Base-by-base conservation (phyloP, 2,797 vertebrate genomes). In the Delichon dasypus region DNA sequence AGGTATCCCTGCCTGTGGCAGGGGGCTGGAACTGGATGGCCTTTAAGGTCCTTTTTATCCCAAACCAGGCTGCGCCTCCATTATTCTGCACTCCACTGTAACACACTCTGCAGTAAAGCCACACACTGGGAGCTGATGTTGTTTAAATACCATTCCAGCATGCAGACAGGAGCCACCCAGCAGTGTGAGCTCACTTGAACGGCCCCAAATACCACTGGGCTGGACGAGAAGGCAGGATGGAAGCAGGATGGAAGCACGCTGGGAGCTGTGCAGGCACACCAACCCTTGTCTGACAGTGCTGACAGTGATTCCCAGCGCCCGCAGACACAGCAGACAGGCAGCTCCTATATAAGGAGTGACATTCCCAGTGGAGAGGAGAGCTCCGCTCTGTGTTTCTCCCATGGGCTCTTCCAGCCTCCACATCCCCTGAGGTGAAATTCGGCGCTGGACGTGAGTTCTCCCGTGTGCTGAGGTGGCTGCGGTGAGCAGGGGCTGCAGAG, bases 41-140 rank as follows among this genome's bases (percentile, higher is more conserved):
- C 6, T 84, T 57, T 76, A 30, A 71, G n/a, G 10, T 38, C 29
- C 25, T 3, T 76, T 42, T 57, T 38, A 60, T 36, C 26, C 30
- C 34, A 78, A 72, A 72, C 16, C 26, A 60, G 40, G 19, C 47
- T 65, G n/a, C 20, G 16, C 7, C 29, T 84, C 47, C 40, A 23
- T 5, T 5, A 13, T 47, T 42, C 58, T 23, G 0, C 11, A 6
- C 3, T 61, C 47, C 34, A 11, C 32, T 54, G 16, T 36, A 15
- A 53, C n/a, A 5, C 5, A 29, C 36, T 8, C 4, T 0, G 3
- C 18, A 34, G 51, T 5, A 27, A n/a, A 45, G n/a, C 61, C 26
- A 7, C 0, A 0, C 8, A 3, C 18, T 16, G 40, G 42, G 62
- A 29, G 30, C n/a, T 53, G 79, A 55, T 19, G 40, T 6, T 16